These are phyloP conservation scores for Excalfactoria chinensis DNA, from an alignment of 2,113 vertebrate genomes.

Conservation along the genomic window DNA sequence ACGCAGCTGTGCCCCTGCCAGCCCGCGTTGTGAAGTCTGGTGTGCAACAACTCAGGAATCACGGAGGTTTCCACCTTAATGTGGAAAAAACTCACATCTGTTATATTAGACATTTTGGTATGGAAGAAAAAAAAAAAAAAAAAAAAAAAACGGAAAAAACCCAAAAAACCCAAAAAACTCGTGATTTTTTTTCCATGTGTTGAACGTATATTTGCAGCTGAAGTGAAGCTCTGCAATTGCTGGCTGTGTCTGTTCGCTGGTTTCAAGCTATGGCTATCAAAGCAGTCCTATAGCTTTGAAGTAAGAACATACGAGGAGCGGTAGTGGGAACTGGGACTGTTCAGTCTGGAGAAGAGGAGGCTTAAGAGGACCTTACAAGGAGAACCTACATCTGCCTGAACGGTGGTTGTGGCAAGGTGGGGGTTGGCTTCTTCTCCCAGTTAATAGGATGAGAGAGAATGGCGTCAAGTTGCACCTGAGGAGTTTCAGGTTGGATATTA, in stretches of 20 bases:
- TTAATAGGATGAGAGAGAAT: too few relatives aligned
- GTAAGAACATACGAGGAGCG: too few relatives aligned
- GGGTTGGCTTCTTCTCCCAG: too few relatives aligned
- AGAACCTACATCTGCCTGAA: too few relatives aligned
- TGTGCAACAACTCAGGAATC: not conserved
- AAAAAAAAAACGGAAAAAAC: not conserved
- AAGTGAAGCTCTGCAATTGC: not conserved
- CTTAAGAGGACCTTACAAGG: too few relatives aligned
- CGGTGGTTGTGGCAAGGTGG: too few relatives aligned
- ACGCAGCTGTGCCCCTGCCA: not conserved
- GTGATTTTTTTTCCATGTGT: not conserved
- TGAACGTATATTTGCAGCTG: not conserved
- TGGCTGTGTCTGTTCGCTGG: not conserved
- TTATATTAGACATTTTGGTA: not conserved
- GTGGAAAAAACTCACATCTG: not conserved
- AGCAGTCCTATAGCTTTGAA: not conserved
- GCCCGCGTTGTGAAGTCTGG: not conserved
- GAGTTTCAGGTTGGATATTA: too few relatives aligned
- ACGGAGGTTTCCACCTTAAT: rapidly evolving
- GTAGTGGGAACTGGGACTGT: too few relatives aligned
- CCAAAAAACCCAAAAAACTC: too few relatives aligned
- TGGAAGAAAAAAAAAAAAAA: not conserved
- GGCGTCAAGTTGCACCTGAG: too few relatives aligned
- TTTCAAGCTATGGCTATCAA: not conserved
- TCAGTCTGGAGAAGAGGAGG: too few relatives aligned